Evolutionary conservation across 2,888 invertebrate species (phyloP).

Genomic region (Lamellibrachia columna): DNA sequence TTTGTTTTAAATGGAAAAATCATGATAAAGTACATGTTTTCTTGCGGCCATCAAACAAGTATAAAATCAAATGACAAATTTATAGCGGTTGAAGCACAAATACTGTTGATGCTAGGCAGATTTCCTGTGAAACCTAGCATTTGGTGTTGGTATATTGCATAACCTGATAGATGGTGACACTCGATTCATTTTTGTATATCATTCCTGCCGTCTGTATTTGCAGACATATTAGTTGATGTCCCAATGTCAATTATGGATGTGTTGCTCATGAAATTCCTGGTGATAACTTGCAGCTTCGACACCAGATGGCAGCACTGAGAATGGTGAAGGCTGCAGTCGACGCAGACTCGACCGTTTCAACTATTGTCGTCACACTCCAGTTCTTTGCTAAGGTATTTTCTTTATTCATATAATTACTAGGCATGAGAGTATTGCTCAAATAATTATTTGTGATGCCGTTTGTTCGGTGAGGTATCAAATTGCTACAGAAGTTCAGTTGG

Average conservation of each 20-base stretch:
- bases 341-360: background rate
- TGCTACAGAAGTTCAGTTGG: no score
- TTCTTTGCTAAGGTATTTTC: background rate
- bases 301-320: conserved; percentile 5
- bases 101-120: no score
- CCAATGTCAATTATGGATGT: background rate
- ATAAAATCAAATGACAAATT: no score
- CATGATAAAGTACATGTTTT: no score
- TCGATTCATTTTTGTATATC: background rate
- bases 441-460: background rate
- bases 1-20: no score
- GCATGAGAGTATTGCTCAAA: background rate
- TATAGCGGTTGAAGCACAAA: no score
- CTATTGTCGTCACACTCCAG: background rate
- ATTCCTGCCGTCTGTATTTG: background rate
- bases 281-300: background rate
- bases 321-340: background rate
- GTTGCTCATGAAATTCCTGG: background rate
- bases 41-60: no score
- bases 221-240: background rate
- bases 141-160: no score
- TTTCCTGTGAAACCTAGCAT: no score
- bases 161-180: background rate
- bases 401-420: background rate
- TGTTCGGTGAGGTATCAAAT: background rate